Base-by-base conservation (phyloP, 2,797 vertebrate genomes). In the Tragopan temminckii region DNA sequence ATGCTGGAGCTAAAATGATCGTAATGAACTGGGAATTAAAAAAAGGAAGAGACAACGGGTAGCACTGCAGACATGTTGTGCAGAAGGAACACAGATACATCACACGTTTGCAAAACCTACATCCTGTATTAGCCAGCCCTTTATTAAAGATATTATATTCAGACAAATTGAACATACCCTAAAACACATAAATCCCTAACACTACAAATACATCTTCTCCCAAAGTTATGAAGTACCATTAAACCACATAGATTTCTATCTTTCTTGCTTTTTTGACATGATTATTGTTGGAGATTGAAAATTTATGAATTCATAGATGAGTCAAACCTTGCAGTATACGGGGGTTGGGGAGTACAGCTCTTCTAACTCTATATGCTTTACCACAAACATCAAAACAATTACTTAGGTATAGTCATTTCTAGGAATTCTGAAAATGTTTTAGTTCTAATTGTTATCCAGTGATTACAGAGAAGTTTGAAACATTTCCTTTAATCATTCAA, bases 151-250 rank as follows among this genome's bases (percentile, higher is more conserved):
- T 46, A 78, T 43, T 93, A 94, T 83, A 96, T 90, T 95, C 86
- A 96, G 91, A 97, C 94, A 97, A 95, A 88, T 87, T 31, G 61
- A 97, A 95, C 85, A 94, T 89, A 91, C 85, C 71, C 95, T 97
- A 96, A 95, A 95, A 96, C 93, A 97, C 91, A 91, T 42, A 96
- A 97, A 97, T 40, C 83, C 88, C 89, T 95, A 94, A 87, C 89
- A 94, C 83, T 95, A 97, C 90, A 93, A 95, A 97, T 53, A 94
- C 94, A 95, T 84, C 57, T 95, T 87, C 97, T 91, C 83, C 91
- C 91, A 95, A 93, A 85, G 79, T 93, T 85, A 79, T 78, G 66
- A 89, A 94, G 94, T 86, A 90, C 72, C 95, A 89, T 79, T 96
- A 97, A 97, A 94, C 35, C 82, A 97, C 88, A 88, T 2, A 62